Conservation (phyloP, 1,140 invertebrate genomes). For the Caenorhabditis elegans region DNA sequence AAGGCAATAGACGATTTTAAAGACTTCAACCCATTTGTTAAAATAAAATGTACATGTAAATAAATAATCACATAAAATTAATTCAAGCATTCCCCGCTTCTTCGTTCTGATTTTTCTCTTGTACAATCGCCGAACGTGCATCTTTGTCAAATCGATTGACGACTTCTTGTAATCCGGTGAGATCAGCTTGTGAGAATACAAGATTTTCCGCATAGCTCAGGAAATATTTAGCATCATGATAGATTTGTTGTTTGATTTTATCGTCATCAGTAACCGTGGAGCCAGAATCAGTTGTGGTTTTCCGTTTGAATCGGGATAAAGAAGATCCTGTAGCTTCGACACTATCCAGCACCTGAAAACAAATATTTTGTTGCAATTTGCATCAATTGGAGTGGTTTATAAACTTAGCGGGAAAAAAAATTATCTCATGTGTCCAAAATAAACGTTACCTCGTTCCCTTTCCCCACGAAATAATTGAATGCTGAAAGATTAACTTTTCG, state of each 20-base stretch:
- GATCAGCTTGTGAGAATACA: not conserved
- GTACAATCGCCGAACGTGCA: too few species aligned
- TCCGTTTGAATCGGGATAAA: slow-evolving; percentile 45
- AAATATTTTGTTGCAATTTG: too few species aligned
- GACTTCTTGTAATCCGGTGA: not conserved
- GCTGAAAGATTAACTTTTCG: not conserved
- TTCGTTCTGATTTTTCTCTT: too few species aligned
- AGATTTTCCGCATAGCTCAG: not conserved
- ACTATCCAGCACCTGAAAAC: slow-evolving; percentile 37
- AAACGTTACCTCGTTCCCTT: slow-evolving; percentile 31
- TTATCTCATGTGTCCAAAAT: too few species aligned
- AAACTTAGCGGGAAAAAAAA: too few species aligned
- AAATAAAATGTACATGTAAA: too few species aligned
- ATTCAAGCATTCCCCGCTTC: not conserved
- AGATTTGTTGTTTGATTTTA: slow-evolving; percentile 66
- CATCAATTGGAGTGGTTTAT: too few species aligned
- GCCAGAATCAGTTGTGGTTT: slow-evolving; percentile 70
- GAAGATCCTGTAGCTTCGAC: slow-evolving; percentile 43
- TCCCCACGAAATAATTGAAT: not conserved
- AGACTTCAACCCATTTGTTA: not conserved
- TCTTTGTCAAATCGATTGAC: not conserved
- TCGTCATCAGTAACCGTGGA: slow-evolving; percentile 73
- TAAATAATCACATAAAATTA: too few species aligned
- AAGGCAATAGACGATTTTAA: too few species aligned
- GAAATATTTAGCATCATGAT: not conserved